A percentile compares a stretch with the other conserved stretches of the same genome.
These are phyloP conservation scores for Scaptomyza tumidula DNA, from an alignment of 2,888 invertebrate species.

Conservation along the genomic window DNA sequence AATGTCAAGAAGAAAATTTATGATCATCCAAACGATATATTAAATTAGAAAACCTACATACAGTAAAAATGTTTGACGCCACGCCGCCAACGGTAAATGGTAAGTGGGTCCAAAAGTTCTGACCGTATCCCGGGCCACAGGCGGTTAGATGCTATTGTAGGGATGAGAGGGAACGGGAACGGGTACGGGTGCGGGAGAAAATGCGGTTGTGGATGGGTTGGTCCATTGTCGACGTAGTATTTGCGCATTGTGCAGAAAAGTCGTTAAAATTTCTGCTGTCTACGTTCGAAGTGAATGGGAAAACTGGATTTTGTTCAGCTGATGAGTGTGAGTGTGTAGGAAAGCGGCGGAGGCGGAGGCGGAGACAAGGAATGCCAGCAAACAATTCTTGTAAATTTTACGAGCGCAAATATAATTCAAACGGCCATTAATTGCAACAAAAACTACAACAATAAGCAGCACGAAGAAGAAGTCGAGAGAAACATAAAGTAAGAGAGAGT, in stretches of 20 bases:
- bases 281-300: constrained; percentile 65
- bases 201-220: constrained; percentile 20
- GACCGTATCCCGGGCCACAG: constrained; percentile 27
- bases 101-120: constrained; percentile 30
- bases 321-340: not conserved
- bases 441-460: constrained; percentile 43
- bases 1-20: constrained; percentile 69
- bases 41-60: constrained; percentile 68
- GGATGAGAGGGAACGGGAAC: not conserved
- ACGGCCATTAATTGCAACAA: constrained; percentile 82
- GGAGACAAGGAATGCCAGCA: constrained; percentile 48
- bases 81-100: constrained; percentile 42
- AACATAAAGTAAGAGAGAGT: not conserved
- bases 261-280: constrained; percentile 79
- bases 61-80: constrained; percentile 50
- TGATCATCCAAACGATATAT: constrained; percentile 78
- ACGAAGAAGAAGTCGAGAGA: not conserved
- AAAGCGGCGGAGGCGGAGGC: not conserved
- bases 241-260: constrained; percentile 79
- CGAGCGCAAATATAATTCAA: constrained; percentile 83
- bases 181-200: constrained; percentile 4
- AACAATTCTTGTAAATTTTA: constrained; percentile 82
- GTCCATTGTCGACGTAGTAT: constrained; percentile 75
- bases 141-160: constrained; percentile 6
- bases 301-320: constrained; percentile 42